phyloP scores from a whole-genome alignment of 2,113 vertebrate genomes.

The Halcyon senegalensis region DNA sequence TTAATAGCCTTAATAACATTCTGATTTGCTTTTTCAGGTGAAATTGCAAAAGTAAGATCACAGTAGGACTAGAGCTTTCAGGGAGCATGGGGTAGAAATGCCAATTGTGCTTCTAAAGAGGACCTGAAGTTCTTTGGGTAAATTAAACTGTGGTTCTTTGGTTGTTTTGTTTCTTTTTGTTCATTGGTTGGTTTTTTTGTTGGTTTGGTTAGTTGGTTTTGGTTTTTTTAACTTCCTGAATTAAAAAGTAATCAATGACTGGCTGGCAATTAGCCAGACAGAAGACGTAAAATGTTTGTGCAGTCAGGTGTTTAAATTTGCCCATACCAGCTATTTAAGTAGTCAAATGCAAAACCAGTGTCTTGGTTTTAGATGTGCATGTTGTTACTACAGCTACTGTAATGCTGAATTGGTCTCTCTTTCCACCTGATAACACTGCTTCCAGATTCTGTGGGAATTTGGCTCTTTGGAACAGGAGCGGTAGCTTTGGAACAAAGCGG shows the following conservation, averaged over 20 bases:
- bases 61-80: not conserved
- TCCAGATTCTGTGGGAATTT: not conserved
- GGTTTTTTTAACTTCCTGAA: not conserved
- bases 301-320: not conserved
- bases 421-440: not conserved
- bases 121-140: not conserved
- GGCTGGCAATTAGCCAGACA: not conserved
- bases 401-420: not conserved
- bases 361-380: not conserved
- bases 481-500: not conserved
- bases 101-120: not conserved
- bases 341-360: not conserved
- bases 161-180: not conserved
- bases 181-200: too few relatives aligned
- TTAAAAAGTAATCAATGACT: not conserved
- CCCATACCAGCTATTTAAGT: not conserved
- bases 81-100: not conserved
- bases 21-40: constrained; percentile 4
- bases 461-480: not conserved
- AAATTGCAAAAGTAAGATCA: not conserved
- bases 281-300: not conserved
- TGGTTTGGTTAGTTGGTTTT: not conserved
- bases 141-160: not conserved
- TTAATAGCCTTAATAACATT: not conserved
- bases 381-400: not conserved